Percentiles rank a stretch among this genome's conserved stretches.
Evolutionary conservation across 2,797 vertebrate genomes (phyloP).

Genomic region (Echeneis naucrates): DNA sequence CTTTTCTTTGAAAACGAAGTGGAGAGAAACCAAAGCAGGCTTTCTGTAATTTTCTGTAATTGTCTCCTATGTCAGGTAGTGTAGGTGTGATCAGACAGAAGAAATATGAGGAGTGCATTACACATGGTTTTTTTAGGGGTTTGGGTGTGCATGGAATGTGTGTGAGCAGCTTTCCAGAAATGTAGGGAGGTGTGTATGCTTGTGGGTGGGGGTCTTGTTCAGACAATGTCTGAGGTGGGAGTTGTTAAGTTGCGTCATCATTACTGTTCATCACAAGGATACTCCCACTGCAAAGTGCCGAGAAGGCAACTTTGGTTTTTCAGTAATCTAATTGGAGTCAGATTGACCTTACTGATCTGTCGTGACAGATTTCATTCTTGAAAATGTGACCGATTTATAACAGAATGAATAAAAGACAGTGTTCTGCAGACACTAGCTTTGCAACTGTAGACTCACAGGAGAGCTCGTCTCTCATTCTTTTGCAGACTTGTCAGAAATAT

Average conservation of each 20-base stretch:
- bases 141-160: conserved; percentile 34
- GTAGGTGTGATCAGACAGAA: conserved; percentile 25
- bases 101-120: conserved; percentile 19
- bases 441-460: neutral
- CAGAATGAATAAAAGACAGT: neutral
- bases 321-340: conserved; percentile 2
- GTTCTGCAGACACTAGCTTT: neutral
- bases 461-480: neutral
- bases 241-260: conserved; percentile 34
- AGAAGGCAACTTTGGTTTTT: conserved; percentile 20
- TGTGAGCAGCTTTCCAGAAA: conserved; percentile 37
- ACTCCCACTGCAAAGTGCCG: conserved; percentile 21
- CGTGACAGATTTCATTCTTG: neutral
- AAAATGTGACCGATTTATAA: neutral
- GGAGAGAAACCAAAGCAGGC: neutral
- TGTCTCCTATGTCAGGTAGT: neutral
- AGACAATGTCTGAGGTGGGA: conserved; percentile 21
- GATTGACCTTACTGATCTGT: conserved; percentile 6
- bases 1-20: neutral
- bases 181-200: conserved; percentile 10
- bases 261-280: conserved; percentile 16
- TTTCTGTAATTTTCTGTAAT: conserved; percentile 5
- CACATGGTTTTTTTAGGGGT: conserved; percentile 14
- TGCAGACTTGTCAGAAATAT: neutral
- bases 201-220: neutral